A percentile compares a stretch with the other conserved stretches of the same genome.
These are phyloP conservation scores for Pollenia labialis DNA, from an alignment of 2,888 invertebrate genomes.

Conservation along the genomic window DNA sequence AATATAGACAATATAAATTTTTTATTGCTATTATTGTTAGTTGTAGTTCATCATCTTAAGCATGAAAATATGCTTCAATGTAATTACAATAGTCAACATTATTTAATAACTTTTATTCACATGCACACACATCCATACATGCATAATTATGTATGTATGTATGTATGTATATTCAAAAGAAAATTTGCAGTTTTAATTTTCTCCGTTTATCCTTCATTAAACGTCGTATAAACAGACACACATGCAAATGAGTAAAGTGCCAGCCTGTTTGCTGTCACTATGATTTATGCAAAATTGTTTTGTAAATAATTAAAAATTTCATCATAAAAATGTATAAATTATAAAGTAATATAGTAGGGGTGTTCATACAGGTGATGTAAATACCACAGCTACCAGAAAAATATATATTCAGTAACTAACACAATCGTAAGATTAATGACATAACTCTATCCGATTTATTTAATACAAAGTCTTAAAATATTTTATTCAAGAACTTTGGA, in stretches of 20 bases:
- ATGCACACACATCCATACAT: background rate
- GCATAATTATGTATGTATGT: background rate
- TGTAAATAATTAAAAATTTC: conserved; percentile 44
- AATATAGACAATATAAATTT: conserved; percentile 52
- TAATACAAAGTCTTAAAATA: too few species aligned
- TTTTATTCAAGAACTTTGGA: too few species aligned
- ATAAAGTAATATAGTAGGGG: conserved; percentile 2
- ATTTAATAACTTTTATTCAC: conserved; percentile 14
- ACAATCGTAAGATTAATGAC: too few species aligned
- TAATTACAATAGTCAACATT: conserved; percentile 12
- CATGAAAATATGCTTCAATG: conserved; percentile 31
- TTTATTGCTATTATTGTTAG: conserved; percentile 26
- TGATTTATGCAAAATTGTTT: conserved; percentile 44
- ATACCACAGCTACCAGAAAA: background rate
- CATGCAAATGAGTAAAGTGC: background rate
- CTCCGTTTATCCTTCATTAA: conserved; percentile 22
- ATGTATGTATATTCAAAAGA: conserved; percentile 19
- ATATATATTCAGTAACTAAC: too few species aligned
- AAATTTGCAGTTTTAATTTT: conserved; percentile 26
- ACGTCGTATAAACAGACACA: background rate
- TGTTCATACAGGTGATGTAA: conserved; percentile 8
- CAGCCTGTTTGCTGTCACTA: conserved; percentile 29
- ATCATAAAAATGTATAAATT: conserved; percentile 22
- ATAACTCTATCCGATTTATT: too few species aligned
- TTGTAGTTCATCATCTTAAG: conserved; percentile 22